Evolutionary conservation across 2,113 vertebrate species (phyloP).

Genomic region (Chitala chitala): DNA sequence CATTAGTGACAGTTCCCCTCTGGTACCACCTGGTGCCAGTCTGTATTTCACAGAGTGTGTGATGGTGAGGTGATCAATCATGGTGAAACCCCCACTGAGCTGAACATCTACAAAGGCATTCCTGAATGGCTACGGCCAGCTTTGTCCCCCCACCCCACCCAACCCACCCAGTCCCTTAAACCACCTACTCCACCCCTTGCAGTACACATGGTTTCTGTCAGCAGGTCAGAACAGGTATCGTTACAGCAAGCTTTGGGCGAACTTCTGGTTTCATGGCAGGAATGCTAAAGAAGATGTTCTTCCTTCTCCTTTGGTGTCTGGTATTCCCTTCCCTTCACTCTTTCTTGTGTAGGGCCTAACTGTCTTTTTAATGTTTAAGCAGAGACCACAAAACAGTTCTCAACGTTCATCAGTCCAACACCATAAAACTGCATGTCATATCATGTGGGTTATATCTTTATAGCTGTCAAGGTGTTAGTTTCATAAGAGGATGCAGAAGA

Average conservation of each 20-base stretch:
- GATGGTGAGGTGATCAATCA: conserved; percentile 26
- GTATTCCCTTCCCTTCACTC: not conserved
- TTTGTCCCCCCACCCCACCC: not conserved
- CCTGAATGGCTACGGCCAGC: conserved; percentile 22
- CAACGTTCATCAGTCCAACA: too few species aligned
- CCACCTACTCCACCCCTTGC: not conserved
- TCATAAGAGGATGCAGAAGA: not conserved
- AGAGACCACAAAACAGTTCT: too few species aligned
- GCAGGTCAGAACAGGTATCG: not conserved
- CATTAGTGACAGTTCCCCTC: conserved; percentile 23
- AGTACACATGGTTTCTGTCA: conserved; percentile 22
- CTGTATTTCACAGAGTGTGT: conserved; percentile 29
- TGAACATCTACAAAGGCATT: conserved; percentile 15
- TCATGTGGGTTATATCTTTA: conserved; percentile 1
- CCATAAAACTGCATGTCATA: conserved; percentile 33
- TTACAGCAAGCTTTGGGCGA: conserved; percentile 21
- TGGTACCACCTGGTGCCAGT: conserved; percentile 29
- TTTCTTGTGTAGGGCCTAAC: not conserved
- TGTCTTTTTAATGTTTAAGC: conserved; percentile 25
- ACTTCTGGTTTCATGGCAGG: conserved; percentile 16
- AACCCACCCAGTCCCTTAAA: not conserved
- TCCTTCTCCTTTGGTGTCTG: conserved; percentile 16
- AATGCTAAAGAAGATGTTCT: conserved; percentile 28
- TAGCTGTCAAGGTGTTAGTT: conserved; percentile 3
- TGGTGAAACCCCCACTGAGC: conserved; percentile 21